Evolutionary conservation across 1,140 invertebrate genomes (phyloP).

Genomic region (Cephus cinctus): DNA sequence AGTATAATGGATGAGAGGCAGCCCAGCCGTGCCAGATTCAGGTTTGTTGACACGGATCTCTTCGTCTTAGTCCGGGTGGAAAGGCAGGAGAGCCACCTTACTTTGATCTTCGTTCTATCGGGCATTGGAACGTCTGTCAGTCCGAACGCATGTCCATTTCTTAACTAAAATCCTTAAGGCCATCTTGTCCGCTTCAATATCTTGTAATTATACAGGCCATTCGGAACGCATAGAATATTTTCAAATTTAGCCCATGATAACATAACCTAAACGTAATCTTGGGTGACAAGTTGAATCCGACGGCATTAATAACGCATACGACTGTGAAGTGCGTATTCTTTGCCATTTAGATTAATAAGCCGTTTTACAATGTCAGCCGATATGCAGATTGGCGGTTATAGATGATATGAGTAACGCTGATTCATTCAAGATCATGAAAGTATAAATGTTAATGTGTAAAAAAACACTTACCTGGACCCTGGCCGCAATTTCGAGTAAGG

Average conservation of each 20-base stretch:
- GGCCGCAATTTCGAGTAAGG: constrained; percentile 9
- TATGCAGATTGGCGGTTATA: neutral
- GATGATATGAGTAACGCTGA: neutral
- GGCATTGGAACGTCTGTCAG: neutral
- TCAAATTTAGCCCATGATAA: too few species aligned
- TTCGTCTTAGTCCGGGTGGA: constrained; percentile 6
- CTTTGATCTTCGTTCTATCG: neutral
- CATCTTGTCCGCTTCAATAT: neutral
- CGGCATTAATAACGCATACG: constrained; percentile 7
- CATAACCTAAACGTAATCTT: too few species aligned
- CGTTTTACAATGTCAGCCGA: neutral
- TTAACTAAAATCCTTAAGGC: neutral
- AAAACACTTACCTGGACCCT: constrained; percentile 16
- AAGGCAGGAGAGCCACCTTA: neutral
- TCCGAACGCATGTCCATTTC: neutral
- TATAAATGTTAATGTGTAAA: neutral
- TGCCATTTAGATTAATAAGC: neutral
- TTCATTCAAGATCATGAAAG: neutral
- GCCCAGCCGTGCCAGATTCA: constrained; percentile 28
- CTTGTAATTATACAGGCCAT: neutral
- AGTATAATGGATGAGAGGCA: constrained; percentile 23
- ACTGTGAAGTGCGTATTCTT: constrained; percentile 10
- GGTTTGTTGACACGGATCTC: constrained; percentile 34
- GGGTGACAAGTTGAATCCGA: neutral
- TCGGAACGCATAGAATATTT: neutral